Evolutionary conservation across 2,888 invertebrate species (phyloP), one percentile per base, ranked within the genome.

Genomic region (Archips crataeganus): DNA sequence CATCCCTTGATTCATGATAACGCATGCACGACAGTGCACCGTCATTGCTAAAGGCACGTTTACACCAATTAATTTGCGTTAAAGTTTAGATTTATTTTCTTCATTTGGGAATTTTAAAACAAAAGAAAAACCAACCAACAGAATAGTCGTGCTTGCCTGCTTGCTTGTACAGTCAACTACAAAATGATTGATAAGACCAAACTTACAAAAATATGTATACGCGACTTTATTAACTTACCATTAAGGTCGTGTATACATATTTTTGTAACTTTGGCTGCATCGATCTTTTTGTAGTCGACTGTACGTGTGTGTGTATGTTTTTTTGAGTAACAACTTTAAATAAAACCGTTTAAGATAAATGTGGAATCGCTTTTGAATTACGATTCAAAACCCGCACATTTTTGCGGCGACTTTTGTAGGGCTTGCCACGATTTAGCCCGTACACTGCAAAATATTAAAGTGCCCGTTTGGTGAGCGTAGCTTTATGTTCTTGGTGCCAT

Each of bases 1-100:
- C 64, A 60, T 74, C 74, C 74, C 70, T 72, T 68, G 73, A 73
- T 74, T 70, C 59, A 54, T 47, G 73, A 75, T 73, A 74, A 72
- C 76, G 74, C 79, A 75, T 62, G 74, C 69, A 74, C 63, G 71
- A 62, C 57, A 63, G 47, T 68, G 67, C 67, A 63, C 59, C 67
- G 75, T 75, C 71, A 71, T 68, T 59, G 47, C 47, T 71, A 60
- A 70, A 49, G 67, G 15, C 23, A 15, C 4, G 51, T 68, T 36
- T 51, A 71, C 57, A 59, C 9, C 2, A 23, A 15, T 54, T 2
- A 54, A 54, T 4, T 49, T n/a, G 4, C 13, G 13, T 49, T 54
- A 2, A 23, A 8, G 9, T 39, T 36, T 39, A 13, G 1, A 11
- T 34, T 10, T 59, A 34, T 32, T 49, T 49, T 9, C 9, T 47